Evolutionary conservation across 2,797 vertebrate species (phyloP), one percentile per base, ranked within the genome.

Genomic region (Pelochelys cantorii): DNA sequence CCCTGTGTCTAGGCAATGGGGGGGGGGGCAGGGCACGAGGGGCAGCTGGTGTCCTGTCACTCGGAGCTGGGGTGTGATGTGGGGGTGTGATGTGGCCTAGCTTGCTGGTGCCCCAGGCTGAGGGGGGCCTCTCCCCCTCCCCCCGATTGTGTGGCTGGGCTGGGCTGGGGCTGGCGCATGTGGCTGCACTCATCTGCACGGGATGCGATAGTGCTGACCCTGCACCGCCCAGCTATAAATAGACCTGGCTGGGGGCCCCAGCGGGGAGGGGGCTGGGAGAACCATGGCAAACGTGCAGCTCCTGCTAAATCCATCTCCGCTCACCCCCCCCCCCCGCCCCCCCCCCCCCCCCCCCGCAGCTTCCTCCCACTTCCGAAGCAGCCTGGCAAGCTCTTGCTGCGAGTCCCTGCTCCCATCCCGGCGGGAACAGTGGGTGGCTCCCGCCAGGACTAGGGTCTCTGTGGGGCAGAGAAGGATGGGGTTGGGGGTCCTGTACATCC

Each of bases 171-270:
- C 5, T 17, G 55, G 18, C 42, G 42, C 42, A 42, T 42, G 55
- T 17, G 18, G 55, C 15, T 56, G 55, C 15, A 14, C 5, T 68
- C 65, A 68, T 68, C 65, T 68, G 65, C n/a, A 34, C 65, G n/a
- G 65, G 65, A 68, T 68, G 65, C n/a, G 65, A 68, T 68, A 34
- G 65, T 17, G n/a, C 65, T 68, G 65, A 68, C 15, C 65, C n/a
- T 29, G 65, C 2, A 23, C 54, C 31, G 78, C 0, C 1, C 5
- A 31, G 53, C 91, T 96, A 96, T 86, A 95, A 96, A 96, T 95
- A 96, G 71, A 60, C 54, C 71, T 95, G 93, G 93, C 93, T 84
- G 53, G 0, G 1, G 18, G 90, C 93, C 94, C 90, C 1, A 78
- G 94, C 37, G 90, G 79, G 87, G 68, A 81, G 3, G 14, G 87